Conservation (phyloP, 2,888 invertebrate species). For the Synanthedon formicaeformis region DNA sequence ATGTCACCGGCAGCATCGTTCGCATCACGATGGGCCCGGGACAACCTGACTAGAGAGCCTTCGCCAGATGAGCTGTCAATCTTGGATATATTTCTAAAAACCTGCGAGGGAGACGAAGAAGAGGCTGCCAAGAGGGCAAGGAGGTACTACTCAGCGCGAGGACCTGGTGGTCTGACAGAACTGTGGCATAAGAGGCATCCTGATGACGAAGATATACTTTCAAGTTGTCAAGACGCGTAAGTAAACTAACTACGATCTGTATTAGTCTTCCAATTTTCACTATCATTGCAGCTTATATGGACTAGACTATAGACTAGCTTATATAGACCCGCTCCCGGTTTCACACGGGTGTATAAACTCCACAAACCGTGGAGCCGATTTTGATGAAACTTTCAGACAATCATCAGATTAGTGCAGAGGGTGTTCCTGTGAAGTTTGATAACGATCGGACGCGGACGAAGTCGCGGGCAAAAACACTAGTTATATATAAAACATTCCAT, state of each 20-base stretch:
- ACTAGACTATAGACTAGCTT: too few relatives aligned
- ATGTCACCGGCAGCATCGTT: constrained; percentile 67
- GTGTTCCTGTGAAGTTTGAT: too few relatives aligned
- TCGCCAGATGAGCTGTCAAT: constrained; percentile 38
- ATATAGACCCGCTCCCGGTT: too few relatives aligned
- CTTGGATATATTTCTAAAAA: constrained; percentile 39
- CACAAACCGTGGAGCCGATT: too few relatives aligned
- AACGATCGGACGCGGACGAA: too few relatives aligned
- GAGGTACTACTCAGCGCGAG: constrained; percentile 47
- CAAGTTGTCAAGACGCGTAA: constrained; percentile 62
- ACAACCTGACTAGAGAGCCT: constrained; percentile 45
- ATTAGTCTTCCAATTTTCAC: too few relatives aligned
- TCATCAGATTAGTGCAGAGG: too few relatives aligned
- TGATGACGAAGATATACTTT: constrained; percentile 57
- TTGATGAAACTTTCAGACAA: too few relatives aligned
- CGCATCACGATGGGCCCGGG: constrained; percentile 60
- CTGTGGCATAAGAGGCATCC: constrained; percentile 55
- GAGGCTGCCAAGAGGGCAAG: constrained; percentile 52
- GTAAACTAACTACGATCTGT: constrained; percentile 12
- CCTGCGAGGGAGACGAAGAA: constrained; percentile 43
- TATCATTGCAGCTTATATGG: too few relatives aligned
- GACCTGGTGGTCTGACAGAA: constrained; percentile 47
- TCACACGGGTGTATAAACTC: too few relatives aligned
- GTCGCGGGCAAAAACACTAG: too few relatives aligned
- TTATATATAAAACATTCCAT: too few relatives aligned